These are phyloP conservation scores for Cydia fagiglandana DNA, from an alignment of 1,140 invertebrate species.

Conservation along the genomic window DNA sequence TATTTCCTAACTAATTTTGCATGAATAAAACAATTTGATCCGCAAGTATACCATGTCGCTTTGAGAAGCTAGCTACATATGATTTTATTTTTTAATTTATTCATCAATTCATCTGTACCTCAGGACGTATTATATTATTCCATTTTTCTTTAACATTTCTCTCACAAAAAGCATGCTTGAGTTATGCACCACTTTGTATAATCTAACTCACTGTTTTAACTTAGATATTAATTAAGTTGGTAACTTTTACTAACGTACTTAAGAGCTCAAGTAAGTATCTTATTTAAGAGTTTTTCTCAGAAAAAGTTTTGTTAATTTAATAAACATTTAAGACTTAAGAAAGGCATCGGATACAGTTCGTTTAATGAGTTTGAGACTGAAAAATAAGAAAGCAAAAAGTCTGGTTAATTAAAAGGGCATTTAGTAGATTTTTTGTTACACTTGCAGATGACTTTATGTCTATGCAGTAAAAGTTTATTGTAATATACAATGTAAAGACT, in stretches of 20 bases:
- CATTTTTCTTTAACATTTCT: background rate
- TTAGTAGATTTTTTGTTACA: background rate
- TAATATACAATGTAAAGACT: too few relatives aligned
- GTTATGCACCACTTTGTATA: background rate
- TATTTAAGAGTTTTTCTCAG: conserved; percentile 2
- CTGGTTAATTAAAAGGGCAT: conserved; percentile 1
- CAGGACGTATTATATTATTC: background rate
- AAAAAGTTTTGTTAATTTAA: conserved; percentile 23
- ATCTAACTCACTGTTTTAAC: conserved; percentile 15
- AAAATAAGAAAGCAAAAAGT: background rate
- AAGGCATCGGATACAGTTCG: background rate
- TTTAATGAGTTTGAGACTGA: background rate
- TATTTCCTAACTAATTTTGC: too few relatives aligned
- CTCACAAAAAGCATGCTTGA: background rate
- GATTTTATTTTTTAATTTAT: too few relatives aligned
- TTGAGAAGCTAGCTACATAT: too few relatives aligned
- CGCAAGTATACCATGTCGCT: too few relatives aligned
- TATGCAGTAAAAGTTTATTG: background rate
- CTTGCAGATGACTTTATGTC: background rate
- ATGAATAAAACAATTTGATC: too few relatives aligned
- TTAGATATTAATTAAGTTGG: conserved; percentile 21
- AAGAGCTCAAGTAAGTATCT: conserved; percentile 20
- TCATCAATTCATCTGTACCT: too few relatives aligned
- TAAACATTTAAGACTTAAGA: background rate
- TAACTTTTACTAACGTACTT: conserved; percentile 26